Conservation (phyloP, 2,797 vertebrate genomes). For the Threskiornis aethiopicus region DNA sequence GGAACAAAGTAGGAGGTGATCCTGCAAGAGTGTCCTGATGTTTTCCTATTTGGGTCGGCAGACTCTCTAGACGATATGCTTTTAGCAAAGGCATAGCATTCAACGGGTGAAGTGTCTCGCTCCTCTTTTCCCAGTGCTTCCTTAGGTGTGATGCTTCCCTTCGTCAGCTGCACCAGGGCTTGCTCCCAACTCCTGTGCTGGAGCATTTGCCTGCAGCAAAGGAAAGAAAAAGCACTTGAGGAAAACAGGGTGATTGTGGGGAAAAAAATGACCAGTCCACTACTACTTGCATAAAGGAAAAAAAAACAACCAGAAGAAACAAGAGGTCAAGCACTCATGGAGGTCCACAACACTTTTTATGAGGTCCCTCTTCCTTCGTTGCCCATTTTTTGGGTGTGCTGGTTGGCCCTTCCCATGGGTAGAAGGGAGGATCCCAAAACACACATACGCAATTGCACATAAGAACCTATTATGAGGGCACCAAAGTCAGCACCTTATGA, state of each 20-base stretch:
- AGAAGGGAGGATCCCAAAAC: neutral
- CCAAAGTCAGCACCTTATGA: neutral
- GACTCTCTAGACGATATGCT: neutral
- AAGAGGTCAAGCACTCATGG: fast-evolving
- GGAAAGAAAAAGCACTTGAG: neutral
- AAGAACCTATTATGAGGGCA: neutral
- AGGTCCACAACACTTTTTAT: neutral
- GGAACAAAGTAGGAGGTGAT: neutral
- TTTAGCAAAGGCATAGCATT: neutral
- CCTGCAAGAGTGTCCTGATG: neutral
- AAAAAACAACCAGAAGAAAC: neutral
- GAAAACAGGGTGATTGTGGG: neutral
- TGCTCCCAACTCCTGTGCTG: neutral
- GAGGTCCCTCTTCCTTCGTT: neutral
- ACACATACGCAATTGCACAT: neutral
- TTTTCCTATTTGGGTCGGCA: neutral
- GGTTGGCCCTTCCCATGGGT: neutral
- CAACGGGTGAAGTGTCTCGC: fast-evolving
- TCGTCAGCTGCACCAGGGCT: neutral
- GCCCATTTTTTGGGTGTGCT: fast-evolving
- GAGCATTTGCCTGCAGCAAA: neutral
- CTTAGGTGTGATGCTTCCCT: neutral
- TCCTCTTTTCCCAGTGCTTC: neutral
- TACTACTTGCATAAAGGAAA: neutral
- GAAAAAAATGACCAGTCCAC: fast-evolving